These are phyloP conservation scores for Cliona cf. orientalis DNA, from an alignment of 37 sponge, comb jelly and placozoan genomes.

Conservation along the genomic window DNA sequence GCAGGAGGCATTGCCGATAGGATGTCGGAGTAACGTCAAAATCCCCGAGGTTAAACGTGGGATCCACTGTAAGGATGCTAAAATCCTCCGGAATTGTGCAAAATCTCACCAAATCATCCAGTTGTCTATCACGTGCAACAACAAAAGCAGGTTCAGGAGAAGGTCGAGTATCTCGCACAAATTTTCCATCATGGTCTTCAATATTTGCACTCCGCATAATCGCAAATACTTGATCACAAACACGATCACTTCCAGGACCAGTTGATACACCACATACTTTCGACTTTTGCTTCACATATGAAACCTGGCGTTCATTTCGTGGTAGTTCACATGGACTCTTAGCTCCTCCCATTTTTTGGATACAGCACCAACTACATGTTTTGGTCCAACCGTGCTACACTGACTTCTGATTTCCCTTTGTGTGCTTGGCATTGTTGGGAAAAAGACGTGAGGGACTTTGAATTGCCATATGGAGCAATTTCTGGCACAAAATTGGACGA, in stretches of 20 bases:
- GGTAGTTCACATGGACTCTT: conserved; percentile 17
- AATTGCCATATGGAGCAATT: too few species aligned
- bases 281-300: neutral
- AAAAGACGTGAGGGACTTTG: too few species aligned
- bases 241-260: neutral
- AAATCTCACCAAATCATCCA: conserved; percentile 50
- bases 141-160: conserved; percentile 65
- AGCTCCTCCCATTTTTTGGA: neutral
- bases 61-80: conserved; percentile 51
- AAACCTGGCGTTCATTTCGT: conserved; percentile 29
- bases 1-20: conserved; percentile 37
- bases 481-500: too few species aligned
- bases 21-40: conserved; percentile 64
- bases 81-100: conserved; percentile 39
- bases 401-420: too few species aligned
- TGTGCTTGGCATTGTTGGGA: too few species aligned
- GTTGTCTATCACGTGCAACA: conserved; percentile 38
- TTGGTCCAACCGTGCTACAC: too few species aligned
- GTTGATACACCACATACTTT: neutral
- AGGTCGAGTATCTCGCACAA: conserved; percentile 32
- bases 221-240: conserved; percentile 24
- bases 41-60: conserved; percentile 59
- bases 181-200: conserved; percentile 3
- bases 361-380: too few species aligned
- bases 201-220: conserved; percentile 30